Evolutionary conservation across 2,113 vertebrate genomes (phyloP).

Genomic region (Xenus cinereus): DNA sequence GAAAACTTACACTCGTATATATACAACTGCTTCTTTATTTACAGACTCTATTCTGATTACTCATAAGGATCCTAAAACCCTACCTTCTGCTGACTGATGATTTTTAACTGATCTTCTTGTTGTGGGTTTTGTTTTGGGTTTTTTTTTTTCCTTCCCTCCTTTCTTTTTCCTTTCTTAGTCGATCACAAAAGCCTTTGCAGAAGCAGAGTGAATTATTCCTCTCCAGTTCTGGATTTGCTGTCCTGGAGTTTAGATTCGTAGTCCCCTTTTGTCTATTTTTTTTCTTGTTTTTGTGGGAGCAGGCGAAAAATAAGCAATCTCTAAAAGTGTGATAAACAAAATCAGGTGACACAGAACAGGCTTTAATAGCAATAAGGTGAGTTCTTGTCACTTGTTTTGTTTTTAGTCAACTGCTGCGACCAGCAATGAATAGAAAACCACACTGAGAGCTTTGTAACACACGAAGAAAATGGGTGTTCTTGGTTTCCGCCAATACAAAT

Average conservation of each 20-base stretch:
- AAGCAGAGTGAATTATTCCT: not conserved
- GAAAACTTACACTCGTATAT: not conserved
- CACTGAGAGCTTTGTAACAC: conserved; percentile 63
- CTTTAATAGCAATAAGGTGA: conserved; percentile 25
- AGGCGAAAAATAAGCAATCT: not conserved
- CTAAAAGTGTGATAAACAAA: conserved; percentile 3
- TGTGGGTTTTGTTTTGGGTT: not conserved
- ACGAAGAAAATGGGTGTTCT: conserved; percentile 77
- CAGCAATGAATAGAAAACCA: conserved; percentile 76
- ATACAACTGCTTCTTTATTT: conserved; percentile 41
- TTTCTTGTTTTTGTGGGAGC: conserved; percentile 4
- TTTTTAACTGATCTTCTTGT: conserved; percentile 33
- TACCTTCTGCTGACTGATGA: conserved; percentile 36
- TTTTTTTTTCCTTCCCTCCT: not conserved
- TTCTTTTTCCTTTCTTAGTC: not conserved
- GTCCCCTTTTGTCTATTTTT: not conserved
- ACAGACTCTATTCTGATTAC: conserved; percentile 28
- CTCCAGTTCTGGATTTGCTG: conserved; percentile 49
- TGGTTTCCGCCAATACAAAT: conserved; percentile 79
- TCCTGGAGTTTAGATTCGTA: not conserved
- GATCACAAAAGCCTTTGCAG: not conserved
- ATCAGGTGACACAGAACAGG: not conserved
- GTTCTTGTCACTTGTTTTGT: conserved; percentile 35
- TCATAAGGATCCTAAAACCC: not conserved
- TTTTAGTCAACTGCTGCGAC: conserved; percentile 56